A percentile compares a stretch with the other conserved stretches of the same genome.
Evolutionary conservation across 2,113 vertebrate species (phyloP).

Genomic region (Choloepus hoffmanni): DNA sequence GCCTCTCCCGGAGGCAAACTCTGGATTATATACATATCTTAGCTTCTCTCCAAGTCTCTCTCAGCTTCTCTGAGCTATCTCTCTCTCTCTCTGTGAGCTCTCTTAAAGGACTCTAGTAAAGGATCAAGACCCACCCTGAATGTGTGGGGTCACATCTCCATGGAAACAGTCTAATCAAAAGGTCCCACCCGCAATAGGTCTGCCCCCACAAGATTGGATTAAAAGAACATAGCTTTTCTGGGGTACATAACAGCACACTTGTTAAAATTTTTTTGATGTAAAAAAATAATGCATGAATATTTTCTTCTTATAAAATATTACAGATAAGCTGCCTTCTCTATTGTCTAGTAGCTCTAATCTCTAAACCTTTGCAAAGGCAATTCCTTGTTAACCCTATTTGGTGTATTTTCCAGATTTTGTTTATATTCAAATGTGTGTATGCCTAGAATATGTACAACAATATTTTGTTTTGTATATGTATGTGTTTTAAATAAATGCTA

Average conservation of each 20-base stretch:
- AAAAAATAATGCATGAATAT: not conserved
- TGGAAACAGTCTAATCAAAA: too few species aligned
- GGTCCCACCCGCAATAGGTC: too few species aligned
- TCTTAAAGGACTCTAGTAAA: too few species aligned
- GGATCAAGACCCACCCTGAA: too few species aligned
- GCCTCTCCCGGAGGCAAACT: too few species aligned
- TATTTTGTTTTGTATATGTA: not conserved
- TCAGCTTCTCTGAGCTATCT: too few species aligned
- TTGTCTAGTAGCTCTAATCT: not conserved
- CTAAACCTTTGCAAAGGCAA: not conserved
- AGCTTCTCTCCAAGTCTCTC: too few species aligned
- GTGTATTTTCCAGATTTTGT: not conserved
- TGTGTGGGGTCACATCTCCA: too few species aligned
- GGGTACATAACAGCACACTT: not conserved
- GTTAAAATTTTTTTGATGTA: conserved; percentile 41
- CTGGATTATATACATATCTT: too few species aligned
- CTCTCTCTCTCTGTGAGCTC: too few species aligned
- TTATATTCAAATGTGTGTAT: not conserved
- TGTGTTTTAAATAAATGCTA: not conserved
- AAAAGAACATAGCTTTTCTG: too few species aligned
- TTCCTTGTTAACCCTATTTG: not conserved
- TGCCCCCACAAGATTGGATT: too few species aligned
- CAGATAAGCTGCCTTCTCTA: not conserved
- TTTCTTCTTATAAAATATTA: not conserved
- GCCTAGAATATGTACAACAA: not conserved